phyloP scores from a whole-genome alignment of 2,113 vertebrate genomes.

The Bos indicus region DNA sequence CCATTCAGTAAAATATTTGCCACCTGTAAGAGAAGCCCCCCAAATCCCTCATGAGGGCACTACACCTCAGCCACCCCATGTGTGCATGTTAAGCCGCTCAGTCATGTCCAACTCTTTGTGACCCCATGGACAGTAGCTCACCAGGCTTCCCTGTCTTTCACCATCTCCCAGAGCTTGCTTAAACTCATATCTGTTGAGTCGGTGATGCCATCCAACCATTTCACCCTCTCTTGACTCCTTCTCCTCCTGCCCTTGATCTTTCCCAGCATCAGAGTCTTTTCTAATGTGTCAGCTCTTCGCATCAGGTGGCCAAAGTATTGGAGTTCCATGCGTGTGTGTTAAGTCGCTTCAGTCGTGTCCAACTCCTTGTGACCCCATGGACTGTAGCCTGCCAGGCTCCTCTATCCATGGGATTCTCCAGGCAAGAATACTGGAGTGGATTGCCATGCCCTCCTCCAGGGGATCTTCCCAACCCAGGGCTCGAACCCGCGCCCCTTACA shows the following conservation, averaged over 20 bases:
- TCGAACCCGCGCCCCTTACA: accelerated
- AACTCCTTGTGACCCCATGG: neutral
- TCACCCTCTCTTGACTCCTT: neutral
- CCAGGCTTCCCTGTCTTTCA: neutral
- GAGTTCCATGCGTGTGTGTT: accelerated
- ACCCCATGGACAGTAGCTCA: neutral
- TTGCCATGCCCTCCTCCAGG: neutral
- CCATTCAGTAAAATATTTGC: constrained; percentile 97
- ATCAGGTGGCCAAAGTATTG: neutral
- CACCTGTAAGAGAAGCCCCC: constrained; percentile 81
- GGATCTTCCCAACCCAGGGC: neutral
- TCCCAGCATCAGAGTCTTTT: neutral
- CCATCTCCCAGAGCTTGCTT: neutral
- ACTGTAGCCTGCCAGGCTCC: neutral
- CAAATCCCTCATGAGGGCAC: neutral
- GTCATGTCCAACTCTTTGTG: neutral
- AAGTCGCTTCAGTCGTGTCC: accelerated
- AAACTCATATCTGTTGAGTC: neutral
- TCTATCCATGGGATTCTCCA: neutral
- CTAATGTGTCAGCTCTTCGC: neutral
- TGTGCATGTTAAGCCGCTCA: accelerated
- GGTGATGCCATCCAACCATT: neutral
- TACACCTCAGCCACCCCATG: accelerated
- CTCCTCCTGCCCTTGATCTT: neutral
- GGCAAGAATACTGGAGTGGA: neutral